Conservation (phyloP, 2,113 vertebrate species). For the Sturnira hondurensis region DNA sequence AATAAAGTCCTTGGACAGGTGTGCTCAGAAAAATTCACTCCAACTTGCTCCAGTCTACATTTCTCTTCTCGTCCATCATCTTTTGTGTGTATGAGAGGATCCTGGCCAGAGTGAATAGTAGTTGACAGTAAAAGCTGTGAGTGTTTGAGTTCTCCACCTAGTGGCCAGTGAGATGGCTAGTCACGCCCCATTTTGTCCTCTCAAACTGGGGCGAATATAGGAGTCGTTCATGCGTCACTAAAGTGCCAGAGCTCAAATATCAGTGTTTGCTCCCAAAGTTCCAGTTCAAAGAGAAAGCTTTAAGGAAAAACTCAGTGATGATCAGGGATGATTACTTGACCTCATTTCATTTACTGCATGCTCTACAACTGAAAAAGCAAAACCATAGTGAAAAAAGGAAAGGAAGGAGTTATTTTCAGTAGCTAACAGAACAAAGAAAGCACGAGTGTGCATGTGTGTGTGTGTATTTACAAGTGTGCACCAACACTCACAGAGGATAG, state of each 20-base stretch:
- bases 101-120: background rate
- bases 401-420: background rate
- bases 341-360: background rate
- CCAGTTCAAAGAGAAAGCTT: background rate
- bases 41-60: background rate
- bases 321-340: background rate
- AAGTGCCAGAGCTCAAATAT: background rate
- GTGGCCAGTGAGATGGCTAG: background rate
- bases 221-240: background rate
- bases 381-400: background rate
- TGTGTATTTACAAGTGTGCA: background rate
- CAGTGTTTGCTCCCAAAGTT: background rate
- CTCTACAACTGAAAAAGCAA: background rate
- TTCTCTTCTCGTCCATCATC: background rate
- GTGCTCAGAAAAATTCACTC: background rate
- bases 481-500: background rate
- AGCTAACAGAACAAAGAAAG: background rate
- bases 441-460: accelerated
- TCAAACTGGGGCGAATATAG: background rate
- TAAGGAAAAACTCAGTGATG: background rate
- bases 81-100: background rate
- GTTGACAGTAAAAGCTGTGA: background rate
- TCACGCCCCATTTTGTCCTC: background rate
- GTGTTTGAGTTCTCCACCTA: conserved; percentile 54
- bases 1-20: background rate